Base-by-base conservation (phyloP, 2,797 vertebrate genomes). In the Peromyscus aztecus region DNA sequence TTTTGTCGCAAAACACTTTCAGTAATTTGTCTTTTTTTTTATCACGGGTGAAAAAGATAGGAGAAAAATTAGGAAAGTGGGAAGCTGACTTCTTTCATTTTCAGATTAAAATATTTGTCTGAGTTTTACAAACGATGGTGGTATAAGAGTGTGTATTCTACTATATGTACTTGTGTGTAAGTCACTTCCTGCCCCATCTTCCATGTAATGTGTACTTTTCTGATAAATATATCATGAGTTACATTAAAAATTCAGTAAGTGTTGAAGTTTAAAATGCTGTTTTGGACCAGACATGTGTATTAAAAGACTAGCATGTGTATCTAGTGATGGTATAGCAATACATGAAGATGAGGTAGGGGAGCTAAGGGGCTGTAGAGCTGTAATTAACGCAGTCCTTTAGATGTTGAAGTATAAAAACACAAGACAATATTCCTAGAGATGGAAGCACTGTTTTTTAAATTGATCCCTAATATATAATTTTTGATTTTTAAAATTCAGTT, bases 171-270 rank as follows among this genome's bases (percentile, higher is more conserved):
- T 34, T 52, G 67, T 83, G n/a, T 78, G 31, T 88, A 83, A 67
- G 43, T 73, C 43, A 81, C 57, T 87, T 91, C n/a, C 9, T 92
- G 57, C 34, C 61, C 21, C 12, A 84, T 29, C 31, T n/a, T 63
- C 6, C 2, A 1, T 69, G 0, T 27, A 29, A 37, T 76, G 1
- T 65, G 5, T 55, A 90, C 61, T 93, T 23, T 94, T 14, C 75
- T 84, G 83, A 77, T 63, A 93, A 95, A 92, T 92, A 75, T n/a
- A 75, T 46, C 24, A 63, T n/a, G 7, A 49, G 49, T 40, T 43
- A 37, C 55, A 52, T 90, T 69, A 6, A 73, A 96, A 91, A 84
- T 43, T 52, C 71, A 87, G 19, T 12, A 75, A 34, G 81, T 40
- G 34, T 78, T 77, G 46, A 93, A 94, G 43, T 78, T 31, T 46